Conservation (phyloP, 2,113 vertebrate species). For the Cricetomys ansorgei region DNA sequence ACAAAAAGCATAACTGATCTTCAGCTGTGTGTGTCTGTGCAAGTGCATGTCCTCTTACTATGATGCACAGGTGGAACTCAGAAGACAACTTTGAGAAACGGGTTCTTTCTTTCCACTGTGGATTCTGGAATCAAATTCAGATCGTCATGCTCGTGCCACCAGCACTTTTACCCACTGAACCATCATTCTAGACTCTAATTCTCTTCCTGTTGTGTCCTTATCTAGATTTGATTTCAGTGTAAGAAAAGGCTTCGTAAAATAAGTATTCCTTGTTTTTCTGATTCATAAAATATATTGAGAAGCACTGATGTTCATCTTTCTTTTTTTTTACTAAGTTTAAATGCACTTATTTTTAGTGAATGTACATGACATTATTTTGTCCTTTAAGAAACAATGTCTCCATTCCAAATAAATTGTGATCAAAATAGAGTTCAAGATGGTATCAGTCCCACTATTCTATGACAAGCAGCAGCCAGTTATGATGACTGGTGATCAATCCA, state of each 20-base stretch:
- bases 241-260: background rate
- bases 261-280: background rate
- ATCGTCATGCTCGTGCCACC: background rate
- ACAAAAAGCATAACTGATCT: too few species aligned
- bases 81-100: background rate
- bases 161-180: background rate
- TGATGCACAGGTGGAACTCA: background rate
- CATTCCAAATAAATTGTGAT: background rate
- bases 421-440: background rate
- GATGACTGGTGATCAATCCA: background rate
- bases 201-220: background rate
- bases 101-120: background rate
- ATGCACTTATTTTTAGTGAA: background rate
- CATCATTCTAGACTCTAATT: background rate
- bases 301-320: background rate
- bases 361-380: background rate
- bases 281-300: background rate
- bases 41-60: background rate
- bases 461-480: background rate
- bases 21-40: background rate
- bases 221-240: background rate
- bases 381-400: background rate
- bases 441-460: background rate
- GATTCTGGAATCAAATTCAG: background rate
- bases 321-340: background rate